Percentiles rank a stretch among this genome's conserved stretches.
Conservation (phyloP, 2,797 vertebrate genomes). For the Tympanoctomys barrerae region DNA sequence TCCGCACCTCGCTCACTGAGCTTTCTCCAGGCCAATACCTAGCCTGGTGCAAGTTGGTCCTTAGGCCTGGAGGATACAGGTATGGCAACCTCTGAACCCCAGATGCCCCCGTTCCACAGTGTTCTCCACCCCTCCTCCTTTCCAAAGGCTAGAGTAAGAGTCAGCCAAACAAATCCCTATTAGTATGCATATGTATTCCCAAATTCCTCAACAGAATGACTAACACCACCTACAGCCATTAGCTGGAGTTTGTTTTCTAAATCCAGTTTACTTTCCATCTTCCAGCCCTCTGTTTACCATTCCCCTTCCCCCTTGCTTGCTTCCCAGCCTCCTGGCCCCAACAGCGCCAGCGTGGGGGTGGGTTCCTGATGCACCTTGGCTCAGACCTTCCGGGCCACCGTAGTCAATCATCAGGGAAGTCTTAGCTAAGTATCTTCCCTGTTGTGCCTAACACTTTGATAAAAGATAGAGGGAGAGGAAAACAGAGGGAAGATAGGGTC, state of each 20-base stretch:
- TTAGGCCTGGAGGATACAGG: not conserved
- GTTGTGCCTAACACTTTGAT: not conserved
- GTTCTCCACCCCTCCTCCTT: conserved; percentile 40
- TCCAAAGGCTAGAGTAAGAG: conserved; percentile 59
- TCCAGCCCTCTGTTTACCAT: conserved; percentile 55
- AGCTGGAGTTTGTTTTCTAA: conserved; percentile 79
- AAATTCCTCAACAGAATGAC: conserved; percentile 76
- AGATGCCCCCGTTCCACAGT: not conserved
- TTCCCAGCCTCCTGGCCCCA: not conserved
- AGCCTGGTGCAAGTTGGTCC: not conserved
- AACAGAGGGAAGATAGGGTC: not conserved
- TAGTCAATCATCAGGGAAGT: not conserved
- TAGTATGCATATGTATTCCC: conserved; percentile 78
- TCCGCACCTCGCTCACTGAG: not conserved
- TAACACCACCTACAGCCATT: conserved; percentile 83
- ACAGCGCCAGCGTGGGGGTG: not conserved
- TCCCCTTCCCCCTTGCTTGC: not conserved
- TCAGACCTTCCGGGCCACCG: not conserved
- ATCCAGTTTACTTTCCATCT: conserved; percentile 75
- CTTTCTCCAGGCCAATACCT: not conserved
- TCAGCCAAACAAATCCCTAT: conserved; percentile 68
- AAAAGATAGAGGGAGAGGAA: not conserved
- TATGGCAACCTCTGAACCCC: not conserved
- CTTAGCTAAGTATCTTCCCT: not conserved
- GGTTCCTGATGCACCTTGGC: not conserved